These are phyloP conservation scores for Lucilia sericata DNA, from an alignment of 1,140 invertebrate genomes.

Conservation along the genomic window DNA sequence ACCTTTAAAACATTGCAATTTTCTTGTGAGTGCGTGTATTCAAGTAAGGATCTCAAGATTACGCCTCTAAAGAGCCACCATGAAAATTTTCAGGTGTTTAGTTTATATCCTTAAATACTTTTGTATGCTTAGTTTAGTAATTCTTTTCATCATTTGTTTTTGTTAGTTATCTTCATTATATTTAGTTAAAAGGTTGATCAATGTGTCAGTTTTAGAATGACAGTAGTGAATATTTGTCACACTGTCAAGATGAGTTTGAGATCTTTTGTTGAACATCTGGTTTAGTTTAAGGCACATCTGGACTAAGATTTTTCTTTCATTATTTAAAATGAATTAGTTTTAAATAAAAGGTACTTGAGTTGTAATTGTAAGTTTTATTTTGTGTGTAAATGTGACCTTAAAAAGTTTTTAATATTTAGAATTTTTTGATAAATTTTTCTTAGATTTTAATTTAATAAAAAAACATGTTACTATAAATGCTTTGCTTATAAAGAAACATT, in stretches of 20 bases:
- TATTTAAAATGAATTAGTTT: constrained; percentile 24
- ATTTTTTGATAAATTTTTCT: too few species aligned
- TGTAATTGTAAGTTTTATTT: not conserved
- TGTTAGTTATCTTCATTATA: not conserved
- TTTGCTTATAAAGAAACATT: too few species aligned
- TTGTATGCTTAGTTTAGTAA: constrained; percentile 20
- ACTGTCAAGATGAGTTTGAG: not conserved
- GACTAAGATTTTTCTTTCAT: not conserved
- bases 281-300: constrained; percentile 32
- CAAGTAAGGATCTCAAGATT: not conserved
- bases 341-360: constrained; percentile 27
- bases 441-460: too few species aligned
- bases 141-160: not conserved
- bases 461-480: too few species aligned
- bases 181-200: constrained; percentile 16
- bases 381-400: not conserved
- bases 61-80: constrained; percentile 18
- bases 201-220: constrained; percentile 26
- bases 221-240: constrained; percentile 37
- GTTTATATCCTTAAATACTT: constrained; percentile 21
- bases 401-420: too few species aligned
- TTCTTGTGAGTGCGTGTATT: not conserved
- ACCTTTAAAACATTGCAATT: not conserved
- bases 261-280: constrained; percentile 23
- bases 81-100: constrained; percentile 31